Base-by-base conservation (phyloP, 2,888 invertebrate genomes). In the Sinotaia quadrata region DNA sequence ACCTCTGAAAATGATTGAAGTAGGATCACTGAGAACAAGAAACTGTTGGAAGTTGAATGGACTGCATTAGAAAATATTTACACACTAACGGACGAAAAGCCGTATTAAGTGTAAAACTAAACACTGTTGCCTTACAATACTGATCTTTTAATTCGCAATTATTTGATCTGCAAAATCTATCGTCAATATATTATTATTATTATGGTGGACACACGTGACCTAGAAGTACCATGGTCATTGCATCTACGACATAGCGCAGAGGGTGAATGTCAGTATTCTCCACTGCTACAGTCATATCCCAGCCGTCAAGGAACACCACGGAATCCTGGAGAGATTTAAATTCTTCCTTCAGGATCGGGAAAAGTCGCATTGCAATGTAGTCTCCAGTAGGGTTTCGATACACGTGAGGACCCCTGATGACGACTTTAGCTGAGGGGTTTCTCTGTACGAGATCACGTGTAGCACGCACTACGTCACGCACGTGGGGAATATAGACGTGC, bases 261-360 rank as follows among this genome's bases (percentile, higher is more conserved):
- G 62, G 62, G 12, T 47, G 49, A 33, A 18, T n/a, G 31, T 10
- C 41, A n/a, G 18, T 18, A 18, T 49, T 31, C 7, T 47, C 47
- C 1, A n/a, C 27, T 27, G 44, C 49, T 4, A 62, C 15, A 37
- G 44, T 62, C 29, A 62, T 62, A 34, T 62, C 62, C 62, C 62
- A 62, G 62, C 44, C 3, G 31, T 62, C 49, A n/a, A 62, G 62
- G 31, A 49, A 62, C 12, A 62, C 49, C 29, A 62, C 49, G 29
- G 12, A 49, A 12, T 62, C 33, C 21, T 33, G 31, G 21, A 62
- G 49, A n/a, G 33, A 7, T 24, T 8, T 24, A 7, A 62, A 47
- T 49, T 62, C 62, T 24, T 44, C 62, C 21, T 44, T 37, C 18
- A 62, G 29, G 24, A 62, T 49, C 2, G 2, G n/a, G 47, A n/a